phyloP scores from a whole-genome alignment of 2,113 vertebrate species.

The Aegithalos caudatus region DNA sequence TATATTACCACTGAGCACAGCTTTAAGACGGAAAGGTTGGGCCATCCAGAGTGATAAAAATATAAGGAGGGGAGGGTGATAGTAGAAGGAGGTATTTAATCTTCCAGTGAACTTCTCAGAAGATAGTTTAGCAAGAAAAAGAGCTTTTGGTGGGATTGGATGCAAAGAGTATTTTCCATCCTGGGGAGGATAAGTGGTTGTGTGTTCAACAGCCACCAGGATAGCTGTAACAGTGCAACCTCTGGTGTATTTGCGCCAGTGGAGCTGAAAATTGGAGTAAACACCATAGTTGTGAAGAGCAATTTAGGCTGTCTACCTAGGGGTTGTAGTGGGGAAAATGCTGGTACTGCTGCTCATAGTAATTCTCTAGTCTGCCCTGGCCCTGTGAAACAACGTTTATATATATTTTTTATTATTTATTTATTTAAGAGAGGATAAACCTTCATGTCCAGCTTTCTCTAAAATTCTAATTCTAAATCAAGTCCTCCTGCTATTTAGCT shows the following conservation, averaged over 20 bases:
- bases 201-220: neutral
- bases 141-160: neutral
- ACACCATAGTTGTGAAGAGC: neutral
- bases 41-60: slow-evolving; percentile 44
- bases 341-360: neutral
- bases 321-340: slow-evolving; percentile 13
- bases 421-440: neutral
- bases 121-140: slow-evolving; percentile 14
- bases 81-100: slow-evolving; percentile 49
- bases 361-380: neutral
- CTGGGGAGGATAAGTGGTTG: neutral
- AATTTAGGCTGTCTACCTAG: neutral
- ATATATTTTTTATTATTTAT: neutral
- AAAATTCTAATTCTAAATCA: neutral
- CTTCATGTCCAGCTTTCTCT: neutral
- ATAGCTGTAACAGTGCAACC: neutral
- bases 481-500: neutral
- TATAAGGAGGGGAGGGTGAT: neutral
- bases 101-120: slow-evolving; percentile 29
- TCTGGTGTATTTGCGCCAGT: slow-evolving; percentile 27
- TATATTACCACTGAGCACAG: slow-evolving; percentile 33
- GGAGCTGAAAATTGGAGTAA: slow-evolving; percentile 60
- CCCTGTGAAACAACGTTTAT: neutral
- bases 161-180: neutral
- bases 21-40: slow-evolving; percentile 44